Base-by-base conservation (phyloP, 2,113 vertebrate genomes). In the Pelmatolapia mariae region DNA sequence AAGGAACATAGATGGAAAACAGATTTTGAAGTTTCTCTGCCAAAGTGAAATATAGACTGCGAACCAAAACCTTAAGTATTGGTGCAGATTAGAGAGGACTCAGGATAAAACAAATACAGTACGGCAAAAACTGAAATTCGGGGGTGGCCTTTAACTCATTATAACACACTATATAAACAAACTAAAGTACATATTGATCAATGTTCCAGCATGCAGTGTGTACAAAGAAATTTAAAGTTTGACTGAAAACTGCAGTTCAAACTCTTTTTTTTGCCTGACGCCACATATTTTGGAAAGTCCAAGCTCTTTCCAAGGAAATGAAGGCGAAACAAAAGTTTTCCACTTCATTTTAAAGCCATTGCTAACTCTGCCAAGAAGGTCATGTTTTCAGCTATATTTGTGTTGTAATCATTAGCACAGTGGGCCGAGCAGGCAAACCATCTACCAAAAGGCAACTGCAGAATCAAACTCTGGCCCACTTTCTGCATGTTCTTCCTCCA, bases 1-100 rank as follows among this genome's bases (percentile, higher is more conserved):
- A 10, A 83, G 19, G 15, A 86, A 82, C 82, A 79, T 26, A 16
- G 71, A 86, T 91, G 53, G 5, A 86, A 89, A 90, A 91, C 83
- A 90, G 18, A 89, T 87, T 84, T 40, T 18, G 1, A 29, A 61
- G 56, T 73, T 36, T 56, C 33, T 31, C 78, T 76, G 81, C 76
- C 89, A 86, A 84, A 82, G 82, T 26, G 19, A 54, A 81, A 87
- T 82, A 57, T 78, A 31, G 45, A 50, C 45, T 31, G 12, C 11
- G n/a, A 81, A 59, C 13, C 66, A 66, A 78, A 53, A 24, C 3
- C 7, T 78, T 7, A 52, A 50, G 57, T 47, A 16, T 3, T 22
- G 22, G 24, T 36, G 40, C 10, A 81, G 18, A 61, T 78, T 78
- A 52, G 45, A 52, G 45, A 33, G 3, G 29, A 52, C 45, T 78